Evolutionary conservation across 2,797 vertebrate genomes (phyloP).

Genomic region (Craterocephalus amniculus): DNA sequence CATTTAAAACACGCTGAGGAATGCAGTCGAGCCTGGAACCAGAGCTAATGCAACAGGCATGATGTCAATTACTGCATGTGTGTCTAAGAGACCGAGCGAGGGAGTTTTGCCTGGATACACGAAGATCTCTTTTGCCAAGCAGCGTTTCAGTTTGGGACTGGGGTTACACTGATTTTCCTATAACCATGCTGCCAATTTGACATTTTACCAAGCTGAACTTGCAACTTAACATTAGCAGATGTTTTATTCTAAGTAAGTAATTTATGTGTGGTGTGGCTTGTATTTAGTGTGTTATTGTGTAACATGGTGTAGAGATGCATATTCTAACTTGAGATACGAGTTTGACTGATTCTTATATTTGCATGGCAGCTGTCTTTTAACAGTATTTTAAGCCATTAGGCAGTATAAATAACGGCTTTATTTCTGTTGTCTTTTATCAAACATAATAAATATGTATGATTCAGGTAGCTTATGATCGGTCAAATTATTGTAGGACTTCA

Average conservation of each 20-base stretch:
- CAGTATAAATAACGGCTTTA: no score
- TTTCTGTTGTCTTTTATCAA: background rate
- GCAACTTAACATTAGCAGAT: conserved; percentile 2
- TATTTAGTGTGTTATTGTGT: conserved; percentile 6
- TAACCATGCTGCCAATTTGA: background rate
- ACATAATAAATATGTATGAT: background rate
- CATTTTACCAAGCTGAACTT: conserved; percentile 9
- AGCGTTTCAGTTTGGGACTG: conserved; percentile 18
- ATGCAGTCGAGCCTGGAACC: conserved; percentile 37
- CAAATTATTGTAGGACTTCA: background rate
- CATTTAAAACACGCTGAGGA: conserved; percentile 28
- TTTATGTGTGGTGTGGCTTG: conserved; percentile 26
- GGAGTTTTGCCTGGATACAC: conserved; percentile 21
- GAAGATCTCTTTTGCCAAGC: conserved; percentile 36
- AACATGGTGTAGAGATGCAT: background rate
- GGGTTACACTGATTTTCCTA: conserved; percentile 24
- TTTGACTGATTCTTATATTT: background rate
- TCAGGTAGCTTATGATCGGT: background rate
- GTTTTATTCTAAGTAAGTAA: conserved; percentile 8
- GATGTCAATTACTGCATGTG: conserved; percentile 70
- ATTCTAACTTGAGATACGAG: background rate
- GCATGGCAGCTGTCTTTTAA: background rate
- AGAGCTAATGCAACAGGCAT: conserved; percentile 67
- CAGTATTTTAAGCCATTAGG: background rate
- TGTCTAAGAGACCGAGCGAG: conserved; percentile 23